Conservation (phyloP, 2,113 vertebrate genomes). For the Pituophis catenifer region DNA sequence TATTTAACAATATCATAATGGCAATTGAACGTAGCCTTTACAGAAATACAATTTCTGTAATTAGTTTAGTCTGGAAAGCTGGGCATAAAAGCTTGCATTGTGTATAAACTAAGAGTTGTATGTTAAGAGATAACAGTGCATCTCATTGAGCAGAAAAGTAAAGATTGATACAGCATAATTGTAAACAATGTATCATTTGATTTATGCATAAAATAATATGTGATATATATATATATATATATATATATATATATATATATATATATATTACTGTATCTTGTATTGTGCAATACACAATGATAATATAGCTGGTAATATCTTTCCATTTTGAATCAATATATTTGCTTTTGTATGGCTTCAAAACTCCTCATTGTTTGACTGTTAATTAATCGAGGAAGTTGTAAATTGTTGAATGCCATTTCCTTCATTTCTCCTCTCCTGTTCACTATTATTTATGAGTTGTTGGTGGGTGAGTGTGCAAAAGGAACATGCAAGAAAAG, state of each 20-base stretch:
- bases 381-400: conserved; percentile 53
- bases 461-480: neutral
- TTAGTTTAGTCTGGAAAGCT: neutral
- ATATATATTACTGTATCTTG: neutral
- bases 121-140: neutral
- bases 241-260: accelerated
- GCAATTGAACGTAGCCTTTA: neutral
- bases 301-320: neutral
- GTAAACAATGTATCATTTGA: neutral
- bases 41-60: neutral
- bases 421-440: neutral
- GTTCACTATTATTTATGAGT: neutral
- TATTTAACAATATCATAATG: neutral
- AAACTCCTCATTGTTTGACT: conserved; percentile 37
- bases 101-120: neutral
- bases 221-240: neutral
- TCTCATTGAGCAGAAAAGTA: neutral
- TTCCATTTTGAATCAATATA: neutral
- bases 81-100: neutral
- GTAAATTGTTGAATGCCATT: conserved; percentile 44
- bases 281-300: neutral
- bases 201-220: neutral
- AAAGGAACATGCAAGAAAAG: conserved; percentile 12
- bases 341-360: neutral
- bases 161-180: neutral